Evolutionary conservation across 2,113 vertebrate species (phyloP), one percentile per base, ranked within the genome.

Genomic region (Apus apus): DNA sequence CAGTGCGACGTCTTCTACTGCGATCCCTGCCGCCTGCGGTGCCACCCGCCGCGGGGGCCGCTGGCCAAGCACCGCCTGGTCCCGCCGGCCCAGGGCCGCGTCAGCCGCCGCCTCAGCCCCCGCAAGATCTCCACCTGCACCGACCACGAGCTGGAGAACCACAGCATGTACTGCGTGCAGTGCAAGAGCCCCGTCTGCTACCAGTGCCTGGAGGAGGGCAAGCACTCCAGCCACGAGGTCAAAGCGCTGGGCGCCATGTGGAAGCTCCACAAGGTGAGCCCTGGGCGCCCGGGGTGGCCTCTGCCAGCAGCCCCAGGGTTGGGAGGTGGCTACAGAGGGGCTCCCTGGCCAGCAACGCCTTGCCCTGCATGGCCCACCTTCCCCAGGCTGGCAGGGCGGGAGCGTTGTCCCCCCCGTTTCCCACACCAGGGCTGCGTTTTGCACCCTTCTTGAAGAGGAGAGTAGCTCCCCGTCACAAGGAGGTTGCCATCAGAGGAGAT

Each of bases 1-100:
- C 99, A 99, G 98, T 99, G 99, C 97, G 99, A 99, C 54, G 99
- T 99, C 70, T 99, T 99, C 97, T 99, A 99, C 98, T 99, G 99
- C 97, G 99, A 99, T 48, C 98, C 99, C 10, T 99, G 99, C 96
- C 99, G 99, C 96, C 98, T 99, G 94, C 98, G 99, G 10, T 99
- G 99, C 97, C 99, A 99, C 87, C 99, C 99, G 22, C 99, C 99
- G 32, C 98, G 99, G 72, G 99, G 99, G 0, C 99, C 99, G 8
- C 98, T 99, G 40, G 99, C 99, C 97, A 99, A 99, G 92, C 99
- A 99, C 43, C 99, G 99, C 86, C 98, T 99, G 94, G 98, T 99
- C 30, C 99, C 99, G 7, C 99, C 99, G 6, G 99, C 99, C 25
- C 99, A 99, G 96, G 99, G 99, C 16, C 98, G 99, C n/a, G 98